phyloP scores from a whole-genome alignment of 2,797 vertebrate genomes.

The Rallus crepitans region DNA sequence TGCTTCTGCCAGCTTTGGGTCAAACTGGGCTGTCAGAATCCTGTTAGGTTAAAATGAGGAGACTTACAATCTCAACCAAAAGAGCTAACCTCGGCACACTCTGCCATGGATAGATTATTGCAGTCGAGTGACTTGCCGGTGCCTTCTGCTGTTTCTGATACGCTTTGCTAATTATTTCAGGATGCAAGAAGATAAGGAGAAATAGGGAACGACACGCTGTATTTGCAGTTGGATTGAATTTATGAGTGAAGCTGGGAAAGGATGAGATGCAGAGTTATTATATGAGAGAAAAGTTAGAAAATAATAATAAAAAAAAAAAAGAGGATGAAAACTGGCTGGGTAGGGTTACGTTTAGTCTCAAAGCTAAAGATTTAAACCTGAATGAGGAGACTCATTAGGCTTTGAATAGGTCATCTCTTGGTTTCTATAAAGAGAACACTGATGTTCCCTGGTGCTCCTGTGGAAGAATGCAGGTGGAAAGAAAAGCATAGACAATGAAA shows the following conservation, averaged over 20 bases:
- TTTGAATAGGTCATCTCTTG: constrained; percentile 13
- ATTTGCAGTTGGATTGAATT: neutral
- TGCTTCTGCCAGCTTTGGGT: neutral
- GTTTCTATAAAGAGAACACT: constrained; percentile 7
- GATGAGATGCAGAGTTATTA: neutral
- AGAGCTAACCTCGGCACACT: neutral
- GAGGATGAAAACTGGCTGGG: neutral
- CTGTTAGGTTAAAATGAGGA: neutral
- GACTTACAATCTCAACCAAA: neutral
- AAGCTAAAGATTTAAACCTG: constrained; percentile 3
- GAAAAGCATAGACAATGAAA: neutral
- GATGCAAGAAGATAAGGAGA: neutral
- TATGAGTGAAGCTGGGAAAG: neutral
- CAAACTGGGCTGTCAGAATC: neutral
- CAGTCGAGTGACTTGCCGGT: neutral
- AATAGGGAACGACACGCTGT: neutral
- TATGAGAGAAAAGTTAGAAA: neutral
- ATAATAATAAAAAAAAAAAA: neutral
- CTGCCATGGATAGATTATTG: neutral
- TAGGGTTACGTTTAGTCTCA: constrained; percentile 4
- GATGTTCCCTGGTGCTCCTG: constrained; percentile 12
- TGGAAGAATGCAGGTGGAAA: neutral
- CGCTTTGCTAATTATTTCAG: neutral
- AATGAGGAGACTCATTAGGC: constrained; percentile 26
- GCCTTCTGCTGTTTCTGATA: neutral